Evolutionary conservation across 2,888 invertebrate genomes (phyloP).

Genomic region (Cantharis rustica): DNA sequence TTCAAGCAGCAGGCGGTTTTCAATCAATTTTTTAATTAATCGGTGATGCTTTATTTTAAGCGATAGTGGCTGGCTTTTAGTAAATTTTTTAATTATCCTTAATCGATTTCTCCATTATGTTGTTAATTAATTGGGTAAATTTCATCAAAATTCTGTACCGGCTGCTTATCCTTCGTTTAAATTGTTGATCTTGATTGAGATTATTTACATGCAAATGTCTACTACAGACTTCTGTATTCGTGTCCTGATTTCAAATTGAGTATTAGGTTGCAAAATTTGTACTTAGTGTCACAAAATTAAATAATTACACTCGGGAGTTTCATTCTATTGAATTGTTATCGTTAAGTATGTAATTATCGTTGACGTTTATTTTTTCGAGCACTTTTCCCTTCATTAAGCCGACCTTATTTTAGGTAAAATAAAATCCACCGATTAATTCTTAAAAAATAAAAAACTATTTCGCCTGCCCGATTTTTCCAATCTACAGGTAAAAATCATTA

Average conservation of each 20-base stretch:
- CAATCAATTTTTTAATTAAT: not conserved
- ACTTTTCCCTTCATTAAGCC: no score
- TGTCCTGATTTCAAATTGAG: conserved; percentile 8
- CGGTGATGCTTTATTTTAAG: not conserved
- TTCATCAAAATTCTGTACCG: not conserved
- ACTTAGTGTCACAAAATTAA: not conserved
- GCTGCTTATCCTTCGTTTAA: not conserved
- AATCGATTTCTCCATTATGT: not conserved
- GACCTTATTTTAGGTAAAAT: no score
- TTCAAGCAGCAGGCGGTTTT: not conserved
- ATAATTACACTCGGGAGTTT: not conserved
- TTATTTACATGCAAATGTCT: not conserved
- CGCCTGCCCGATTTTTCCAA: not conserved
- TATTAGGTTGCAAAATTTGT: not conserved
- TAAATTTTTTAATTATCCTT: not conserved
- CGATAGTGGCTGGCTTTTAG: not conserved
- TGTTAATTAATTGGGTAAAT: not conserved
- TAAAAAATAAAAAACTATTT: no score
- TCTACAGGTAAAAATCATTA: not conserved
- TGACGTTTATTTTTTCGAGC: no score
- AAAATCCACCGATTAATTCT: not conserved
- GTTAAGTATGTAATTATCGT: not conserved
- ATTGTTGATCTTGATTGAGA: not conserved
- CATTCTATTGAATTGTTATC: not conserved
- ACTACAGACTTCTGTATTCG: conserved; percentile 4